These are phyloP conservation scores for Netelia inedita DNA, from an alignment of 2,888 invertebrate species.

Conservation along the genomic window DNA sequence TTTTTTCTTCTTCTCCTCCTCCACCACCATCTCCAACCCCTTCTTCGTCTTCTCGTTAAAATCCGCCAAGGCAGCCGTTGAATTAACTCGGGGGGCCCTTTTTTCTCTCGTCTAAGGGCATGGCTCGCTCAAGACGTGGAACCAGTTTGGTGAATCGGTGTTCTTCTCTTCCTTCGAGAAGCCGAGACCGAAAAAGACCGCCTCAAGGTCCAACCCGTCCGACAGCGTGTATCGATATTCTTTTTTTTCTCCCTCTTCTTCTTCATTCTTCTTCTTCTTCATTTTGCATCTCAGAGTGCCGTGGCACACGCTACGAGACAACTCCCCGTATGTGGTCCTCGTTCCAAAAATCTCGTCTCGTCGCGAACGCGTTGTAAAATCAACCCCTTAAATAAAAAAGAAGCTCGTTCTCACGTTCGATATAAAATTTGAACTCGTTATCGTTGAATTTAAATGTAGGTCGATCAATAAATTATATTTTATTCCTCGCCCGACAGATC, in stretches of 20 bases:
- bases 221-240: conserved; percentile 31
- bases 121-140: conserved; percentile 38
- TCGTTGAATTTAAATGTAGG: too few relatives aligned
- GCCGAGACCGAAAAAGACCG: conserved; percentile 32
- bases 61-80: conserved; percentile 17
- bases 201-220: conserved; percentile 57
- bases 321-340: not conserved
- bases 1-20: not conserved
- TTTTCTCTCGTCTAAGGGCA: conserved; percentile 44
- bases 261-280: conserved; percentile 25
- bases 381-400: too few relatives aligned
- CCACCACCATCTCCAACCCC: too few relatives aligned
- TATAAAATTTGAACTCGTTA: too few relatives aligned
- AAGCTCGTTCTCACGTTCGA: too few relatives aligned
- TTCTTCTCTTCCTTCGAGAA: conserved; percentile 29
- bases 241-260: conserved; percentile 1
- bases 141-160: conserved; percentile 63
- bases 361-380: too few relatives aligned
- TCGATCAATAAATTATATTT: too few relatives aligned
- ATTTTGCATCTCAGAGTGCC: conserved; percentile 23
- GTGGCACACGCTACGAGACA: conserved; percentile 16
- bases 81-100: conserved; percentile 43
- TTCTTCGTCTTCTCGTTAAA: not conserved
- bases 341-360: conserved; percentile 3
- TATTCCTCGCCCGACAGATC: too few relatives aligned